Base-by-base conservation (phyloP, 2,113 vertebrate species). In the Nymphicus hollandicus region DNA sequence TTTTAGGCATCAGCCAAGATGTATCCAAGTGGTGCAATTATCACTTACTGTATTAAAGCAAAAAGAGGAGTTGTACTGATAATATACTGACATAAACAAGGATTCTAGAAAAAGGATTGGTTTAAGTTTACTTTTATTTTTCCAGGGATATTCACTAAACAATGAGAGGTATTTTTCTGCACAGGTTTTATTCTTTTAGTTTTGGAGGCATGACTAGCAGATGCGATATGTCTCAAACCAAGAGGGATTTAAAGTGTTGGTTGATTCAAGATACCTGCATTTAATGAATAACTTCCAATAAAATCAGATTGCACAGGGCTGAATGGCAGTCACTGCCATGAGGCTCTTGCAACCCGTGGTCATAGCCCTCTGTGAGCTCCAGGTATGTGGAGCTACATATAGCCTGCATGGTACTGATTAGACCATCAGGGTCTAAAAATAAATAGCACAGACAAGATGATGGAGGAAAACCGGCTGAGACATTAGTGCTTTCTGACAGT, bases 21-120 rank as follows among this genome's bases (percentile, higher is more conserved):
- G 22, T 74, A 93, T 79, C 58, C 86, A 91, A 70, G 65, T 61
- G 93, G 49, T 81, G 39, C 64, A 95, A 96, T 95, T 96, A 95
- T 70, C 61, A 70, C 33, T 93, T 89, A 61, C 17, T 50, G 50
- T 50, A 91, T 65, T 84, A 91, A 85, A 88, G 53, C 13, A 35
- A 87, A 95, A 88, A 29, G 35, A 85, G 68, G 31, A 84, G 28
- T 17, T 56, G 55, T 29, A 66, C 43, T 39, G 73, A 64, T 93
- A 81, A 91, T 63, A 85, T 60, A 55, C 53, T 63, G 43, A 88
- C 28, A 92, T 47, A 93, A 93, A 84, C 44, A 94, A 79, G 11
- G 53, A 33, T 71, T 83, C 68, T 68, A 85, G 83, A 88, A 89
- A 84, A 92, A 65, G 3, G 25, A 56, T 63, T 72, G 17, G 7